Evolutionary conservation across 2,797 vertebrate genomes (phyloP), one percentile per base, ranked within the genome.

Genomic region (Peromyscus attwateri): DNA sequence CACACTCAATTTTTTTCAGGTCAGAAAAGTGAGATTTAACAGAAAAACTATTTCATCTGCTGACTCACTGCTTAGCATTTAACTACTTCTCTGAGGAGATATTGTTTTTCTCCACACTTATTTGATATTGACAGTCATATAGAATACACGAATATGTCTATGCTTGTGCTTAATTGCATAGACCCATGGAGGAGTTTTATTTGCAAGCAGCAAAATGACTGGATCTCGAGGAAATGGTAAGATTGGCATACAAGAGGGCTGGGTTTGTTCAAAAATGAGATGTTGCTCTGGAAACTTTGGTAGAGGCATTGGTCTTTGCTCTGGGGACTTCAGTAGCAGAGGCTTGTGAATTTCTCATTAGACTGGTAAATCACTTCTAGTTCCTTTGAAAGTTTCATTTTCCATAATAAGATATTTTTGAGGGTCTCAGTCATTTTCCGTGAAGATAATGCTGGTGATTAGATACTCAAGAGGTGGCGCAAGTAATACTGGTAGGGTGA

Each of bases 371-470:
- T 82, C 62, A 57, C 27, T 87, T 91, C 64, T 87, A 43, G 79
- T 95, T 96, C 62, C 40, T 92, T 87, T 80, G 17, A 83, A 46
- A 57, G 25, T 89, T 83, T 87, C 27, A 64, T 71, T 89, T 93
- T 70, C 19, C 6, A 46, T 85, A 76, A 19, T 64, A 49, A 94
- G 10, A 94, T 70, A 88, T 34, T 75, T 80, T 91, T 91, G 57
- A 75, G 66, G 49, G n/a, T 34, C 75, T 92, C 46, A 31, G 10
- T 21, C 55, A 92, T 90, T 93, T 87, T 43, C 37, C 12, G 19
- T 37, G 68, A 93, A 8, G 17, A 62, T 77, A 55, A 64, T 23
- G 25, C 27, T 60, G 55, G 27, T 92, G 80, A 70, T 17, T 1
- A 40, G 10, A 70, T 68, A 34, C 4, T 21, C 73, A 76, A 87